Conservation (phyloP, 2,113 vertebrate species). For the Etheostoma spectabile region DNA sequence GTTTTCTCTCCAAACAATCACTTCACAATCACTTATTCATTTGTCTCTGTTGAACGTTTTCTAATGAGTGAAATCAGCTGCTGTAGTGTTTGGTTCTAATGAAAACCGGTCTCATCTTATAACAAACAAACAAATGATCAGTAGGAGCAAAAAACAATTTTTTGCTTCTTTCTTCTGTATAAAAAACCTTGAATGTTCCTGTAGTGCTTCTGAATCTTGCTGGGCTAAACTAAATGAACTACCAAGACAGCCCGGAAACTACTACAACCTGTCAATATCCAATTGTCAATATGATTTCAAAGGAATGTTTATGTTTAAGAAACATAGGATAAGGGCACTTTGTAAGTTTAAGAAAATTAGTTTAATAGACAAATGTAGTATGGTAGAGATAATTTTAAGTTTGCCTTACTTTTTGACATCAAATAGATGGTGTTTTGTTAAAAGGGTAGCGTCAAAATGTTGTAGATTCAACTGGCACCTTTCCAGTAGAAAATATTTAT, state of each 20-base stretch:
- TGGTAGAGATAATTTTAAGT: neutral
- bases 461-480: neutral
- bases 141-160: neutral
- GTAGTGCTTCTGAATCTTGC: neutral
- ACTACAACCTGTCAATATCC: neutral
- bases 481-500: neutral
- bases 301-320: neutral
- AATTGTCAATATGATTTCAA: neutral
- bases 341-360: neutral
- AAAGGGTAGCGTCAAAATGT: neutral
- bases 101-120: neutral
- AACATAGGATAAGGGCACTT: neutral
- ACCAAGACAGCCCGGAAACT: neutral
- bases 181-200: neutral
- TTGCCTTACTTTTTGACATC: neutral
- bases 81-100: neutral
- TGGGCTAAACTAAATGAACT: neutral
- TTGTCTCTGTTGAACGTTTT: neutral
- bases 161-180: too few species aligned
- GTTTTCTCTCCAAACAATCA: neutral
- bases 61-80: neutral
- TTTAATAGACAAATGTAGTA: neutral
- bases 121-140: constrained; percentile 4
- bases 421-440: too few species aligned
- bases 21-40: constrained; percentile 1